Conservation (phyloP, 2,797 vertebrate species). For the Sebastes umbrosus region DNA sequence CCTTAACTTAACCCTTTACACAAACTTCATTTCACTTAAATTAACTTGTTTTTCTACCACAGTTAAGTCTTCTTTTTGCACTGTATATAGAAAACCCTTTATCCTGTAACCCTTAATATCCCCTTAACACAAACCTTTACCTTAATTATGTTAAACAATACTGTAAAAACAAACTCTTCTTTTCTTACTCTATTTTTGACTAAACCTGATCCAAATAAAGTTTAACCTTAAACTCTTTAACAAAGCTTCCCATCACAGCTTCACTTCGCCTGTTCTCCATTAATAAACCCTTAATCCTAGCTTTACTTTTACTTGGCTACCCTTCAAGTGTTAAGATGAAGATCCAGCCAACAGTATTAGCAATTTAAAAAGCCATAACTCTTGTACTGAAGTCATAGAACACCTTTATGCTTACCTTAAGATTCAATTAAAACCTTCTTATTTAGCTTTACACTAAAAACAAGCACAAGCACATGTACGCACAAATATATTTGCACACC, state of each 20-base stretch:
- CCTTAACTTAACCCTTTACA: background rate
- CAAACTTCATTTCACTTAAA: background rate
- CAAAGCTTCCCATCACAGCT: background rate
- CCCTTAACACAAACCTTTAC: background rate
- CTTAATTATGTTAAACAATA: background rate
- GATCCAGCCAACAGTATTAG: background rate
- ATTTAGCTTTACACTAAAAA: slow-evolving; percentile 8
- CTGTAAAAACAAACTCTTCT: background rate
- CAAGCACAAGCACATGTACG: slow-evolving; percentile 12
- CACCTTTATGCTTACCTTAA: background rate
- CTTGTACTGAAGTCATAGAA: background rate
- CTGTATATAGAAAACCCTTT: background rate
- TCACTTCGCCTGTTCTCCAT: background rate
- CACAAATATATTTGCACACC: slow-evolving; percentile 16
- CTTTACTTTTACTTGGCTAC: background rate
- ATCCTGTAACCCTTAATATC: background rate
- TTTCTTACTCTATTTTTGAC: background rate
- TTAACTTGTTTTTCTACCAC: background rate
- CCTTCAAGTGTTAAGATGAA: background rate
- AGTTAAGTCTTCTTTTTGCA: background rate
- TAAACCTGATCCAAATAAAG: background rate
- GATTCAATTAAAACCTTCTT: background rate
- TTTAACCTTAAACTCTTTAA: background rate
- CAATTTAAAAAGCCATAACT: background rate
- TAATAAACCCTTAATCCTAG: too few relatives aligned